Percentiles rank a stretch among this genome's conserved stretches.
These are phyloP conservation scores for Silvanus unidentatus DNA, from an alignment of 2,888 invertebrate genomes.

Conservation along the genomic window DNA sequence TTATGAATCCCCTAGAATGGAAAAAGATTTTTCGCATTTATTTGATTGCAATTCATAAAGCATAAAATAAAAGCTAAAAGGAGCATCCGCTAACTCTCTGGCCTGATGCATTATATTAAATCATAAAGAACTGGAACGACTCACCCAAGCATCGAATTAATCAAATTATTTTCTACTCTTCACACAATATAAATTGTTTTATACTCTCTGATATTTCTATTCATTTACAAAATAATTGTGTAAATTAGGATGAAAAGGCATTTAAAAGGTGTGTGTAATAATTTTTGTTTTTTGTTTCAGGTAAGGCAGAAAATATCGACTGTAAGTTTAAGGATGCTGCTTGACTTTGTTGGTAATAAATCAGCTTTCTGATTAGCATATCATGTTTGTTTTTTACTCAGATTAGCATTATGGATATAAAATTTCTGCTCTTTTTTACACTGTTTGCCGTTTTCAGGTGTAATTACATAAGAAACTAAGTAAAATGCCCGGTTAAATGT, in stretches of 20 bases:
- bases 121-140: not conserved
- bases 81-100: conserved; percentile 9
- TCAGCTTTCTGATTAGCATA: no score
- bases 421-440: no score
- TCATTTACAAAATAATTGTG: not conserved
- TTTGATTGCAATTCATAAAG: conserved; percentile 9
- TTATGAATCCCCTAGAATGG: no score
- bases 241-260: no score
- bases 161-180: conserved; percentile 3
- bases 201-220: not conserved
- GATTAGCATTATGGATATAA: no score
- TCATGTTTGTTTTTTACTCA: no score
- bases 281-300: conserved; percentile 3
- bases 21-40: not conserved
- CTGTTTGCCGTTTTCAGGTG: no score
- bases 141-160: not conserved
- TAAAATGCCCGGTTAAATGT: no score
- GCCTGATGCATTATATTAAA: conserved; percentile 1
- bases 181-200: conserved; percentile 3
- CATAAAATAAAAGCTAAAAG: conserved; percentile 7
- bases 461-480: no score
- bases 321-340: no score
- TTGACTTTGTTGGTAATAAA: no score
- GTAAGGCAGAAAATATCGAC: not conserved
- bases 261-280: no score